Conservation (phyloP, 2,113 vertebrate genomes). For the Centropristis striata region DNA sequence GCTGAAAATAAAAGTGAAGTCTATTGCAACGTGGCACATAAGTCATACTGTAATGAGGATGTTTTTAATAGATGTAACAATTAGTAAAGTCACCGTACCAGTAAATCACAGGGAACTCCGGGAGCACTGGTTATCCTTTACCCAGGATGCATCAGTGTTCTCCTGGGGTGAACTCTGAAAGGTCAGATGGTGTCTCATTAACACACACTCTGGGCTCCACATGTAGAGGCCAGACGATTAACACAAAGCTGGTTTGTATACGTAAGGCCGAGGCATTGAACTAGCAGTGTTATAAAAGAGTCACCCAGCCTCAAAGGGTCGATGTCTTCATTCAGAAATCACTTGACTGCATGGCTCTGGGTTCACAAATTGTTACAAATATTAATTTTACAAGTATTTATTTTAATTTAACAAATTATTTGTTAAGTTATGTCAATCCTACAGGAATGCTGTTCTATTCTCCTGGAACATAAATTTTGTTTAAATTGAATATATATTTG, state of each 20-base stretch:
- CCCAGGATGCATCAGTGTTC: constrained; percentile 79
- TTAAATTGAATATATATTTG: no score
- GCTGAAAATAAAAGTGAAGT: constrained; percentile 61
- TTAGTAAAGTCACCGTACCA: constrained; percentile 76
- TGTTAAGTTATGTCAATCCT: neutral
- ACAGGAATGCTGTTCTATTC: neutral
- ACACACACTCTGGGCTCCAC: constrained; percentile 49
- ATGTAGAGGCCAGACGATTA: constrained; percentile 39
- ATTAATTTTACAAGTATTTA: neutral
- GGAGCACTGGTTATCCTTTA: constrained; percentile 75
- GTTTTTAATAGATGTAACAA: constrained; percentile 82
- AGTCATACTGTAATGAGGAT: constrained; percentile 71
- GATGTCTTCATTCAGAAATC: constrained; percentile 20
- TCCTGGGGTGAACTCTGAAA: constrained; percentile 81
- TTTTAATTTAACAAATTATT: neutral
- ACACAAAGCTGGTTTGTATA: constrained; percentile 20
- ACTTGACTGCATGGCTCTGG: neutral
- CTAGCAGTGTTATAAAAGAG: constrained; percentile 8
- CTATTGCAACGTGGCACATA: constrained; percentile 54
- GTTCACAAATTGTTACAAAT: neutral
- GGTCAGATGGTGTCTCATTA: constrained; percentile 82
- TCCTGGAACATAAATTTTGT: neutral
- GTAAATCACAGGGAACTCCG: constrained; percentile 73
- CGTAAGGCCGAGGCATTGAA: neutral
- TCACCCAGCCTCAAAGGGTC: neutral